Conservation (phyloP, 2,113 vertebrate species). For the Oceanodroma tethys region DNA sequence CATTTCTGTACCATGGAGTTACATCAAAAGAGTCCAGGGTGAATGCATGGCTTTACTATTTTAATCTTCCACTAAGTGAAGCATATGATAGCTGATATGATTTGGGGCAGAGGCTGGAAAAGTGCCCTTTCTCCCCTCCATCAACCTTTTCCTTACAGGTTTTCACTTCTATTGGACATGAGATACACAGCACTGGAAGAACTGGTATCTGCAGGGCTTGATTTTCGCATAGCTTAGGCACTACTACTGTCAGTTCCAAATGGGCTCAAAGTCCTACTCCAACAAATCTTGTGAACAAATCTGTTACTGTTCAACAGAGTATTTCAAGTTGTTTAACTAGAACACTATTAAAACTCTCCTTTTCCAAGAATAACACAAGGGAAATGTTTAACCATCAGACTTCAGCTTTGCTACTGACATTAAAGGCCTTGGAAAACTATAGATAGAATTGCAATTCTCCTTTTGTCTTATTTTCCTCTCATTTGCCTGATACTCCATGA, state of each 20-base stretch:
- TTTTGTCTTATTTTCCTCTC: background rate
- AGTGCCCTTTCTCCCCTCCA: background rate
- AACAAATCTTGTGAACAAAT: background rate
- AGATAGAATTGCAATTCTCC: background rate
- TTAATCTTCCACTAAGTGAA: background rate
- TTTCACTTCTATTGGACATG: background rate
- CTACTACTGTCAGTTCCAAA: background rate
- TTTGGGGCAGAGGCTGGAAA: background rate
- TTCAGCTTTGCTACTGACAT: background rate
- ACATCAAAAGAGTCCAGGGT: background rate
- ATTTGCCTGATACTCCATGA: background rate
- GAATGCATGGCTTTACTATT: background rate
- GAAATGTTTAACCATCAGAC: slow-evolving; percentile 39
- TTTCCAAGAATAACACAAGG: background rate
- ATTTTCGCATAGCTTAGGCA: background rate
- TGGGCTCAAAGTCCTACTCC: background rate
- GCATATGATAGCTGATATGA: background rate
- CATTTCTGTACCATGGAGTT: background rate
- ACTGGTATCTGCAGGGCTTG: background rate
- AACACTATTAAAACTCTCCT: background rate
- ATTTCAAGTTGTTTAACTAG: background rate
- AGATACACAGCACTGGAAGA: background rate
- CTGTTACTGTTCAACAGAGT: background rate
- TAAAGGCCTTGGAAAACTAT: background rate
- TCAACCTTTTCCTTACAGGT: background rate